Evolutionary conservation across 1,140 invertebrate species (phyloP).

Genomic region (Drosophila ercepeae): DNA sequence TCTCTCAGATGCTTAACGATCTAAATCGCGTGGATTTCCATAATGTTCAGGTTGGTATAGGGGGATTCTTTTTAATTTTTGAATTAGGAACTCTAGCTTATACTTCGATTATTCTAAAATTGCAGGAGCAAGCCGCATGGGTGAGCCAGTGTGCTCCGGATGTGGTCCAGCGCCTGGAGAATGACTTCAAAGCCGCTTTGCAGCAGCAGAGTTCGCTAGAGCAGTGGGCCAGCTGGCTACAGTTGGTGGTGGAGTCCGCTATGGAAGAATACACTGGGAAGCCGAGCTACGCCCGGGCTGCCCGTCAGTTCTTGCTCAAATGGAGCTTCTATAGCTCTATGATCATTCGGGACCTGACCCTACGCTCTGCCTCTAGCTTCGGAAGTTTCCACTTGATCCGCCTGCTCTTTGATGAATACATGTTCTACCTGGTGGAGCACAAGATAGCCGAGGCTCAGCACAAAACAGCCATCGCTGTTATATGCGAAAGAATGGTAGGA

Average conservation of each 20-base stretch:
- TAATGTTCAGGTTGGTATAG: slow-evolving; percentile 92
- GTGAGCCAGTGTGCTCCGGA: slow-evolving; percentile 97
- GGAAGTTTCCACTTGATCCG: slow-evolving; percentile 99
- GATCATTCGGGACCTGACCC: slow-evolving; percentile 97
- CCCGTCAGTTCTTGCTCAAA: slow-evolving; percentile 97
- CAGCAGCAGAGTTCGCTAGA: slow-evolving; percentile 97
- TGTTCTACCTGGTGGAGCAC: slow-evolving; percentile 99
- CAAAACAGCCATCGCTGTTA: slow-evolving; percentile 97
- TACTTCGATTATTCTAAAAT: background rate
- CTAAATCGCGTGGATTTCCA: slow-evolving; percentile 98
- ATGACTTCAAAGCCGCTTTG: slow-evolving; percentile 96
- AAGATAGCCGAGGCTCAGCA: slow-evolving; percentile 96
- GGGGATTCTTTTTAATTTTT: background rate
- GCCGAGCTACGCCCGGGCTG: slow-evolving; percentile 94
- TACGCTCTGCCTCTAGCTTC: slow-evolving; percentile 98
- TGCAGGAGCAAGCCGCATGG: slow-evolving; percentile 94
- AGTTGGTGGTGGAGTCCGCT: slow-evolving; percentile 94
- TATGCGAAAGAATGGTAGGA: slow-evolving; percentile 85
- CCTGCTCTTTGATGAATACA: slow-evolving; percentile 99
- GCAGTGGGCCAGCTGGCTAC: slow-evolving; percentile 98
- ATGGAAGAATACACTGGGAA: slow-evolving; percentile 94
- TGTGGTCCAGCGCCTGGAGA: slow-evolving; percentile 93
- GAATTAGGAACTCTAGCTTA: background rate
- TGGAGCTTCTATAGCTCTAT: slow-evolving; percentile 99
- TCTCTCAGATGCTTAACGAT: slow-evolving; percentile 98